Conservation (phyloP, 1,140 invertebrate species). For the Drosophila littoralis region DNA sequence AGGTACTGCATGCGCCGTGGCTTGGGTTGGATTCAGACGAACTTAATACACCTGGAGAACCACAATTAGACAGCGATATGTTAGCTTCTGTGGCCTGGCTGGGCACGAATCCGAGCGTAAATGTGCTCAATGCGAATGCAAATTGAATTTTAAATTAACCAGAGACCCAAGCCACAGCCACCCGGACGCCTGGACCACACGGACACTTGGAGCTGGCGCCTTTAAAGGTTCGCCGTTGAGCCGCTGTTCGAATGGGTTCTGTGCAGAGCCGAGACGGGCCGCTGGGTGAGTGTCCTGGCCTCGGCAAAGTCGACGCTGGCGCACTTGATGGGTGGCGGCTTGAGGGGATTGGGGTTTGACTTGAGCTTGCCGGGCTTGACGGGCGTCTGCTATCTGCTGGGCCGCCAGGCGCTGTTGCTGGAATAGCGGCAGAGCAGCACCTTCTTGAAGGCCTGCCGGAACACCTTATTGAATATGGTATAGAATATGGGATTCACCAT, state of each 20-base stretch:
- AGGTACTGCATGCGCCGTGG: background rate
- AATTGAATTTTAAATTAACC: constrained; percentile 82
- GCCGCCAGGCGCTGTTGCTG: constrained; percentile 86
- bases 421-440: constrained; percentile 92
- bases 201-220: background rate
- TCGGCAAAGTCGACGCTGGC: constrained; percentile 69
- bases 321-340: constrained; percentile 55
- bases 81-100: background rate
- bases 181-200: no score
- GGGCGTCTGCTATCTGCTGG: constrained; percentile 79
- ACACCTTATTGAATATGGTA: constrained; percentile 97
- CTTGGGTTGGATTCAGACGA: background rate
- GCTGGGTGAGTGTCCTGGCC: constrained; percentile 16
- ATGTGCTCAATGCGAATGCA: constrained; percentile 60
- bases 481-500: constrained; percentile 98
- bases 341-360: constrained; percentile 27
- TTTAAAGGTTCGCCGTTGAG: constrained; percentile 47
- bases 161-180: constrained; percentile 54
- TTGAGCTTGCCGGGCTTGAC: constrained; percentile 65
- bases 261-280: constrained; percentile 27
- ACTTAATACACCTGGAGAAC: constrained; percentile 33
- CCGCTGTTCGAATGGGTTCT: constrained; percentile 39
- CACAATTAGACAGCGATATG: constrained; percentile 45
- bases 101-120: background rate
- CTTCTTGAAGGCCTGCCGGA: constrained; percentile 95